Evolutionary conservation across 2,888 invertebrate species (phyloP).

Genomic region (Orthosia gracilis): DNA sequence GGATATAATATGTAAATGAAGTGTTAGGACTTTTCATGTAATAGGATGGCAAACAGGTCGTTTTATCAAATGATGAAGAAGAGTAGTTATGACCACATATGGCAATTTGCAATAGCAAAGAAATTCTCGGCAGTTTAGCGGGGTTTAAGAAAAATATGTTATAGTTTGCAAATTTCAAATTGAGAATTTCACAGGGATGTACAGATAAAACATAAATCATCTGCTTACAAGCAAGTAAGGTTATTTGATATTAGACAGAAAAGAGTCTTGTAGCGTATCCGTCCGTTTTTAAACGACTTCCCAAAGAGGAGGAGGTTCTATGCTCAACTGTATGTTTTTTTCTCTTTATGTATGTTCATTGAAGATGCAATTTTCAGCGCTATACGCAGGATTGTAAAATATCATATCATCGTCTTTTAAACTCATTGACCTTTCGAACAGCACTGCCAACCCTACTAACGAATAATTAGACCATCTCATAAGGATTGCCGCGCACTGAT

Average conservation of each 20-base stretch:
- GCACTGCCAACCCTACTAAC: conserved; percentile 52
- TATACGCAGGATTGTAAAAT: background rate
- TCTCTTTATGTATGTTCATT: too few species aligned
- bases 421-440: conserved; percentile 16
- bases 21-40: conserved; percentile 15
- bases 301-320: too few species aligned
- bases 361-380: background rate
- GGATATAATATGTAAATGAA: conserved; percentile 19
- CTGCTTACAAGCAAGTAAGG: background rate
- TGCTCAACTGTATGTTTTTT: too few species aligned
- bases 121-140: background rate
- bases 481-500: conserved; percentile 73
- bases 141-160: background rate
- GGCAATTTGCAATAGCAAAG: background rate
- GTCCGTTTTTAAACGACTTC: background rate
- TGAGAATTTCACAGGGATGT: background rate
- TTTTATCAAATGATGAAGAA: conserved; percentile 7
- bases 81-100: background rate
- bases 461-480: conserved; percentile 65
- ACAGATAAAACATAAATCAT: background rate
- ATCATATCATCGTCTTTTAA: background rate
- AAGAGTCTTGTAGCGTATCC: background rate
- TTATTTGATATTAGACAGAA: background rate
- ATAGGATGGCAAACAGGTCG: conserved; percentile 9
- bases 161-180: conserved; percentile 1